Evolutionary conservation across 2,888 invertebrate genomes (phyloP), one percentile per base, ranked within the genome.

Genomic region (Meganola albula): DNA sequence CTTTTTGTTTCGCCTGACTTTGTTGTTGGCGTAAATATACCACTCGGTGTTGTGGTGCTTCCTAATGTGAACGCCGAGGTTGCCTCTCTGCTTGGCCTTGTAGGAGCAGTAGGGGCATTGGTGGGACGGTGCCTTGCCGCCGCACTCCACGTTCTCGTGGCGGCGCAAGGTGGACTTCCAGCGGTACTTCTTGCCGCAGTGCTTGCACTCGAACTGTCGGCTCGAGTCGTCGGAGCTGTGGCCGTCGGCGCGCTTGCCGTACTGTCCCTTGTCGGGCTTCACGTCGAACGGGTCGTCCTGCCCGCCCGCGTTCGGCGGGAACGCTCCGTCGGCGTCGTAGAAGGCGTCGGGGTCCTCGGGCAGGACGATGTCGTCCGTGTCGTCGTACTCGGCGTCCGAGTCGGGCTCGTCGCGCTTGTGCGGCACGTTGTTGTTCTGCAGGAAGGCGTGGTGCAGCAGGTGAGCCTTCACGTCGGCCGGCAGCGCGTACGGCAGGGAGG

Each of bases 151-250:
- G 83, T 90, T 92, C 75, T 93, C 93, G 79, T 94, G 94, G 3
- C 93, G 89, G 7, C 92, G 88, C 86, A 94, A 87, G 38, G 94
- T 94, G 28, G 93, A 93, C 79, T 93, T 94, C 94, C 94, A 94
- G 58, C 94, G 90, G 74, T 95, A 95, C 48, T 91, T 89, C 74
- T 94, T 94, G 44, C 94, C 94, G 78, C 95, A 95, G 67, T 93
- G 93, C 29, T 93, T 88, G 64, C 94, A 94, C 27, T 92, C 90
- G 74, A 93, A 94, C 63, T 91, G 90, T 2, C 89, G 78, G 51
- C 79, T 78, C 14, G 88, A 85, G 58, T 88, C 89, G 63, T 88
- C 79, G 61, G 71, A 69, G 51, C 66, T 54, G 60, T 58, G 67
- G 31, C 67, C 73, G 58, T 70, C 74, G 16, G 72, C 57, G 48